A percentile compares a stretch with the other conserved stretches of the same genome.
phyloP scores from a whole-genome alignment of 2,113 vertebrate species.

The Cyrtonyx montezumae region DNA sequence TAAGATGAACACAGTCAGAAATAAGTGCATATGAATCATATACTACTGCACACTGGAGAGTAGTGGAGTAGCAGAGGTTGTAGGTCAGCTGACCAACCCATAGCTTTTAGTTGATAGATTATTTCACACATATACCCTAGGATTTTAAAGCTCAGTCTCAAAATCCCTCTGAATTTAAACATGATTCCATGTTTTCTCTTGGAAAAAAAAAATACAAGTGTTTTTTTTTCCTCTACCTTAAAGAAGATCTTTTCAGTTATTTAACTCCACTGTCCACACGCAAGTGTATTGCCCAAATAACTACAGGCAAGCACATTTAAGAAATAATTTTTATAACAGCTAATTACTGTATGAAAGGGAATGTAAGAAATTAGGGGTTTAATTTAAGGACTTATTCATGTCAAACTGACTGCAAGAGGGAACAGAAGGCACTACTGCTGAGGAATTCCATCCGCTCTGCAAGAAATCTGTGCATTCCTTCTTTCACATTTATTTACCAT shows the following conservation, averaged over 20 bases:
- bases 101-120: constrained; percentile 71
- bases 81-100: constrained; percentile 63
- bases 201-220: not conserved
- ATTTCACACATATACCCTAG: constrained; percentile 62
- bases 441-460: not conserved
- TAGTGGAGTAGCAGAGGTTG: constrained; percentile 43
- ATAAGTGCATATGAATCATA: constrained; percentile 68
- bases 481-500: not conserved
- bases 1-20: constrained; percentile 73
- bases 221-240: not conserved
- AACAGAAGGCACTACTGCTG: not conserved
- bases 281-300: not conserved
- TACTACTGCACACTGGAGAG: constrained; percentile 50
- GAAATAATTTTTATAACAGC: constrained; percentile 12
- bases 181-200: constrained; percentile 51
- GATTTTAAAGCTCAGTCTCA: constrained; percentile 71
- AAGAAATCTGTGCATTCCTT: not conserved
- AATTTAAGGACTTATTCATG: not conserved
- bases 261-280: not conserved
- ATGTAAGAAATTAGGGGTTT: not conserved
- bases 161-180: constrained; percentile 72
- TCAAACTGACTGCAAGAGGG: not conserved
- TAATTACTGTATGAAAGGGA: not conserved
- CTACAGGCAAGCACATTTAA: not conserved
- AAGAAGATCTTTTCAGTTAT: constrained; percentile 1